Conservation (phyloP, 1,140 invertebrate species). For the Nephotettix cincticeps region DNA sequence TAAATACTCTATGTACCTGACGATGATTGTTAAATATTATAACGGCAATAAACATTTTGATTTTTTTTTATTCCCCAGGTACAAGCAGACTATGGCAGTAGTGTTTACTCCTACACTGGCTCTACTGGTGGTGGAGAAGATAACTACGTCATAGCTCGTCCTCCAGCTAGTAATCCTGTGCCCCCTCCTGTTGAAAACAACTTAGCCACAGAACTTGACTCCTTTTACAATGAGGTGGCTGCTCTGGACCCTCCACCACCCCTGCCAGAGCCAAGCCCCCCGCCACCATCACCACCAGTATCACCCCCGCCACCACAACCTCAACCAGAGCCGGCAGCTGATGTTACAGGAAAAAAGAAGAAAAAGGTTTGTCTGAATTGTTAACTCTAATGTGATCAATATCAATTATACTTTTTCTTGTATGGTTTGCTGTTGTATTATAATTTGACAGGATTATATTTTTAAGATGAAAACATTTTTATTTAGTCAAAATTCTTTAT, state of each 20-base stretch:
- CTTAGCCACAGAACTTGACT: conserved; percentile 54
- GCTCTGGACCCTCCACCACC: conserved; percentile 49
- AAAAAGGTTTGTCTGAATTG: conserved; percentile 49
- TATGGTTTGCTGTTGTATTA: no score
- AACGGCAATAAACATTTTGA: no score
- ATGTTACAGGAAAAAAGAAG: conserved; percentile 49
- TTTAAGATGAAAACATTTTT: no score
- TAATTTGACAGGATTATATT: no score
- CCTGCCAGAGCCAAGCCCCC: conserved; percentile 26
- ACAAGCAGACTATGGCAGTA: background rate
- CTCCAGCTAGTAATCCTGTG: background rate
- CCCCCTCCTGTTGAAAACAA: conserved; percentile 41
- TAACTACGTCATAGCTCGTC: conserved; percentile 38
- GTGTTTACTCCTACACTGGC: conserved; percentile 42
- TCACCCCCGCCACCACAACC: conserved; percentile 33
- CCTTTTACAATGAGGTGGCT: conserved; percentile 62
- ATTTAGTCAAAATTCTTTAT: no score
- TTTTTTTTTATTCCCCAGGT: no score
- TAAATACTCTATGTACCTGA: no score
- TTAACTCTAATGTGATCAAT: background rate
- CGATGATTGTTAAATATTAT: no score
- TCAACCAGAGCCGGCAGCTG: no score
- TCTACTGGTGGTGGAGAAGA: conserved; percentile 45
- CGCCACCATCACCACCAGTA: conserved; percentile 37
- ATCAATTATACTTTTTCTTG: no score